Evolutionary conservation across 1,140 invertebrate genomes (phyloP), one percentile per base, ranked within the genome.

Genomic region (Ostrea edulis): DNA sequence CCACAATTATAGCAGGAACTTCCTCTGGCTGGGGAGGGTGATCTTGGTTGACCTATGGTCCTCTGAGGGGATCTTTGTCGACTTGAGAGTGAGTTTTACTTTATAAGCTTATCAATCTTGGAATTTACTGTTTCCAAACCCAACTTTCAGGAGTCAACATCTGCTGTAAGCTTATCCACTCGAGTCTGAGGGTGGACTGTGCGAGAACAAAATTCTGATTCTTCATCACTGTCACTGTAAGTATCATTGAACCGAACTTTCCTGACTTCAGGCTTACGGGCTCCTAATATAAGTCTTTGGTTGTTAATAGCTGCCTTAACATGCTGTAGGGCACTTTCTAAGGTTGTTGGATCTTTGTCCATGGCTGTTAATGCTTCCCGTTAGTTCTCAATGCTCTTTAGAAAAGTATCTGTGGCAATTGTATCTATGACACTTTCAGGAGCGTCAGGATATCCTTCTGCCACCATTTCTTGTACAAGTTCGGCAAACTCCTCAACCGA

Each of bases 401-500:
- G 55, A 62, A 83, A 87, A 0, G 86, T 54, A 35, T 87, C 86
- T 0, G 58, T 65, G 11, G 81, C 54, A 12, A 87, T 53, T 12
- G 71, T 87, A n/a, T 87, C 53, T 51, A 82, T 58, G 25, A 87
- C 44, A 77, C n/a, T n/a, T n/a, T n/a, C n/a, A n/a, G n/a, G n/a
- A n/a, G n/a, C n/a, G n/a, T n/a, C n/a, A n/a, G n/a, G 77, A 52
- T 87, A 87, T 20, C 86, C 86, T 9, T 62, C 86, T 25, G 81
- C 44, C 14, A 81, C 86, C 77, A 87, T 82, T 52, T 87, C 71
- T 29, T 83, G 71, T 82, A 51, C 71, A 51, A 54, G 82, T 35
- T 87, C 86, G 53, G 71, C 82, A 44, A 82, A 82, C 71, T 86
- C 77, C 25, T 86, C 84, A 17, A 82, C 11, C 14, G 82, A 17